Conservation (phyloP, 2,797 vertebrate species). For the Bucorvus abyssinicus region DNA sequence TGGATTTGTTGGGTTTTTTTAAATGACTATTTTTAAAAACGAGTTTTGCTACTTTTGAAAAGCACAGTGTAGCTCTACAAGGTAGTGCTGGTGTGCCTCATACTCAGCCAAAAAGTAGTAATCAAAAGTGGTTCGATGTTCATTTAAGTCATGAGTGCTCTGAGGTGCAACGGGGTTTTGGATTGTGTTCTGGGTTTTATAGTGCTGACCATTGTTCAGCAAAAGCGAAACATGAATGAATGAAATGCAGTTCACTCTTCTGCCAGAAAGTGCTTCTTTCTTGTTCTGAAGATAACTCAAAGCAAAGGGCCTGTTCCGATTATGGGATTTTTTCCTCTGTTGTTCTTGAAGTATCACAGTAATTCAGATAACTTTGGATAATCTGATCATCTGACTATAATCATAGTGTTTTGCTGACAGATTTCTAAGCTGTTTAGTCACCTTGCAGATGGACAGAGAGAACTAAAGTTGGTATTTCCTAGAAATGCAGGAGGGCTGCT, state of each 20-base stretch:
- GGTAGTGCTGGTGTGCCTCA: rapidly evolving
- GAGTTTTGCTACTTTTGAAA: background rate
- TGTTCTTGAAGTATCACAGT: background rate
- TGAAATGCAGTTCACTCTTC: background rate
- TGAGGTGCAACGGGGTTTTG: background rate
- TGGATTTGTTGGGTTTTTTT: background rate
- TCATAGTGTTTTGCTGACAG: background rate
- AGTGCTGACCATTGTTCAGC: background rate
- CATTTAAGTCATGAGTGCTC: background rate
- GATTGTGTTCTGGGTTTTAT: background rate
- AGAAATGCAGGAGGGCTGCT: background rate
- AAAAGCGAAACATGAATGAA: background rate
- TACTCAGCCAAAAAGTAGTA: background rate
- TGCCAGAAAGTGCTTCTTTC: background rate
- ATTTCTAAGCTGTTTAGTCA: background rate
- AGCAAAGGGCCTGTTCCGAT: background rate
- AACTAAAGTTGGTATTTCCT: background rate
- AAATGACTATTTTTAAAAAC: background rate
- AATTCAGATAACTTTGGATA: background rate
- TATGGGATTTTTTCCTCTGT: background rate
- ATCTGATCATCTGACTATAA: background rate
- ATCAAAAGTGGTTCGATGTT: background rate
- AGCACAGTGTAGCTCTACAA: background rate
- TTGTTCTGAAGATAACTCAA: background rate
- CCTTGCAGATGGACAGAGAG: background rate